Conservation (phyloP, 1,140 invertebrate genomes). For the Ctenoplectra terminalis region DNA sequence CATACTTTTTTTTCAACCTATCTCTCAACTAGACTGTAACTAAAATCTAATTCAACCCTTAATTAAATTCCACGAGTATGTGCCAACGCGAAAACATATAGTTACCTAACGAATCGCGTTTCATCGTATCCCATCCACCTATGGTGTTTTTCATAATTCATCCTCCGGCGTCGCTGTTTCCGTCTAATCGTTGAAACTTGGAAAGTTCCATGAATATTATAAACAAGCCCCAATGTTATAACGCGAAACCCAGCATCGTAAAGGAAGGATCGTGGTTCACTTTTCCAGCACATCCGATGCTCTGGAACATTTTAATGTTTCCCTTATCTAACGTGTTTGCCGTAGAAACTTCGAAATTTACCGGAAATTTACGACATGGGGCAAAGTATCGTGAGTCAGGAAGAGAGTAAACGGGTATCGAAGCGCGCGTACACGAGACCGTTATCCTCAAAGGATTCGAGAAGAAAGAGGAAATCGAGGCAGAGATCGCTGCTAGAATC, state of each 20-base stretch:
- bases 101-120: not conserved
- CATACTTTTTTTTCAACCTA: too few species aligned
- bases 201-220: slow-evolving; percentile 2
- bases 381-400: not conserved
- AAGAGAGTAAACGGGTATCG: not conserved
- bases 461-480: not conserved
- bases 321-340: not conserved
- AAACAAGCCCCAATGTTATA: not conserved
- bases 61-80: too few species aligned
- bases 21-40: too few species aligned
- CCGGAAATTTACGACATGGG: not conserved
- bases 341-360: not conserved
- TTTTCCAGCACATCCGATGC: not conserved
- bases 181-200: slow-evolving; percentile 14
- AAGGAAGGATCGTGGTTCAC: not conserved
- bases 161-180: not conserved
- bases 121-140: not conserved
- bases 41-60: too few species aligned
- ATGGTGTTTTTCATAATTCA: slow-evolving; percentile 8
- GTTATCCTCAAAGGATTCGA: slow-evolving; percentile 13
- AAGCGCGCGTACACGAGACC: not conserved
- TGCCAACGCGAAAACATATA: not conserved
- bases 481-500: not conserved
- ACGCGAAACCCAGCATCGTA: too few species aligned
- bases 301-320: not conserved